These are phyloP conservation scores for Sebastes taczanowskii DNA, from an alignment of 2,797 vertebrate species.

Conservation along the genomic window DNA sequence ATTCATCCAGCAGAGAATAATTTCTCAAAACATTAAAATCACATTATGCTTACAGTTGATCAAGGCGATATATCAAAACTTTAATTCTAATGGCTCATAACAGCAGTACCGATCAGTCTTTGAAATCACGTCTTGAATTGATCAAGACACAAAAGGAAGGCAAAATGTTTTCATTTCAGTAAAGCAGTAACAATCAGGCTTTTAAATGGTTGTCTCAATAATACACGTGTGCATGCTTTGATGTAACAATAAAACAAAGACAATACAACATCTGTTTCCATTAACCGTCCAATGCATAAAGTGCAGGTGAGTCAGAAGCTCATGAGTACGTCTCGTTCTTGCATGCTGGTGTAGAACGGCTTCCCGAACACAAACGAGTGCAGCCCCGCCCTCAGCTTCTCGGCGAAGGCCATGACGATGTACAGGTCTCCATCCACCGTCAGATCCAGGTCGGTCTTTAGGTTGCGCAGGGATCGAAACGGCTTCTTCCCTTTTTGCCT, in stretches of 20 bases:
- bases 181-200: conserved; percentile 8
- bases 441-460: conserved; percentile 95
- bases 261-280: neutral
- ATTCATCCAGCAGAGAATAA: conserved; percentile 41
- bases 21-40: conserved; percentile 35
- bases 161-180: conserved; percentile 9
- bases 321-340: conserved; percentile 94
- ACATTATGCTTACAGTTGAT: conserved; percentile 24
- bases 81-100: conserved; percentile 42
- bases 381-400: conserved; percentile 95
- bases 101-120: conserved; percentile 34
- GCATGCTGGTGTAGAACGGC: conserved; percentile 93
- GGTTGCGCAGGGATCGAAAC: conserved; percentile 91
- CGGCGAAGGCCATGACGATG: conserved; percentile 96
- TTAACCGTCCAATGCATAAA: neutral
- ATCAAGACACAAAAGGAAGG: conserved; percentile 25
- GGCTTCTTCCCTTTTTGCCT: conserved; percentile 98
- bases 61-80: conserved; percentile 24
- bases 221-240: conserved; percentile 2
- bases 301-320: conserved; percentile 83
- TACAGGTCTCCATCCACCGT: conserved; percentile 94
- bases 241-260: conserved; percentile 8
- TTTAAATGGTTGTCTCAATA: neutral
- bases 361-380: conserved; percentile 97
- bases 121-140: neutral